phyloP scores from a whole-genome alignment of 2,113 vertebrate species.

The Callipepla squamata region DNA sequence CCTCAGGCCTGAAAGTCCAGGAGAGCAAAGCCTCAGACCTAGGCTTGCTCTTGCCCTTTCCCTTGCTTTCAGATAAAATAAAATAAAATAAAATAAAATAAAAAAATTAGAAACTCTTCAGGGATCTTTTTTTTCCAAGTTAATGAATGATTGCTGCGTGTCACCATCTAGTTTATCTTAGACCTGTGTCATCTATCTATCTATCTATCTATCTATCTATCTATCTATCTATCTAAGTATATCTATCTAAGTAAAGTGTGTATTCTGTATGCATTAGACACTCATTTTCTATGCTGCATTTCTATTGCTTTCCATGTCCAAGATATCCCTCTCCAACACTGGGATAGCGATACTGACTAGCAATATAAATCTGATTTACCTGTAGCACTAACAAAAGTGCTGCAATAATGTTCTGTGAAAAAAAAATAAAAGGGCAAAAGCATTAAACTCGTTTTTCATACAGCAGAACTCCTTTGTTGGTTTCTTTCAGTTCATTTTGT shows the following conservation, averaged over 20 bases:
- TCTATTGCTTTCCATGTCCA: background rate
- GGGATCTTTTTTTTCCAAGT: background rate
- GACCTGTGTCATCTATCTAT: background rate
- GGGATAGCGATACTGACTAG: background rate
- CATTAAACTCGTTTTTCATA: slow-evolving; percentile 2
- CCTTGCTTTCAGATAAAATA: background rate
- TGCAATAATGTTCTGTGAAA: background rate
- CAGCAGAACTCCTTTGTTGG: background rate
- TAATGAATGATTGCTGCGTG: background rate
- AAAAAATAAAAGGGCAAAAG: background rate
- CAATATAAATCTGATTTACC: slow-evolving; percentile 18
- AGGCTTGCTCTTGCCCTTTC: background rate
- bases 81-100: background rate
- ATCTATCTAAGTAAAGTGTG: background rate
- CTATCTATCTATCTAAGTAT: background rate
- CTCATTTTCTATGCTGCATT: background rate
- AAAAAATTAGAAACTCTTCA: background rate
- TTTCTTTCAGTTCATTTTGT: background rate
- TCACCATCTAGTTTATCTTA: background rate
- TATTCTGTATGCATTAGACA: background rate
- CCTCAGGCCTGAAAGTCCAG: background rate
- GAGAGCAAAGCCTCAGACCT: background rate
- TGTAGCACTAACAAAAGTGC: background rate
- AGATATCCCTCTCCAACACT: background rate
- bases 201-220: background rate